These are phyloP conservation scores for Myoxocephalus aenaeus DNA, from an alignment of 2,797 vertebrate species.

Conservation along the genomic window DNA sequence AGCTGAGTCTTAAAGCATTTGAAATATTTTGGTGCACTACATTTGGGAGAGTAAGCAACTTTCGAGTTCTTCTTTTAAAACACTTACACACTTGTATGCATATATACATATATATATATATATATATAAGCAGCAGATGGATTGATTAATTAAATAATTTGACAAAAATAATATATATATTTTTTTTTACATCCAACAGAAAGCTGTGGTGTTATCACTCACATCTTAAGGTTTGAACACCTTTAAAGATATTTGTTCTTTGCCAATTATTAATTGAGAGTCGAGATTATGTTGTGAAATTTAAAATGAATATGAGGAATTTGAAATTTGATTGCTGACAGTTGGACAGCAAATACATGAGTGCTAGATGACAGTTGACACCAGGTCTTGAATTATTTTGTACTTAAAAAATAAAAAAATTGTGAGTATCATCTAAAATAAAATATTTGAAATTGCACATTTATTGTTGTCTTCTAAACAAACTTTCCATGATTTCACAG, in stretches of 20 bases:
- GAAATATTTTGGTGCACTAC: slow-evolving; percentile 37
- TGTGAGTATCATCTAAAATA: neutral
- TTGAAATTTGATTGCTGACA: neutral
- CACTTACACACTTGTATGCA: neutral
- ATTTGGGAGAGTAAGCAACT: slow-evolving; percentile 15
- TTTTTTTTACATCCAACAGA: neutral
- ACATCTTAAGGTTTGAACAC: slow-evolving; percentile 1
- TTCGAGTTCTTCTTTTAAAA: neutral
- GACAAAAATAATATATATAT: neutral
- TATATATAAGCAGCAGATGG: neutral
- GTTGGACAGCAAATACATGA: neutral
- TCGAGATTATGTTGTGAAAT: neutral
- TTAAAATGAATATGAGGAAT: neutral
- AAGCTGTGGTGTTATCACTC: neutral
- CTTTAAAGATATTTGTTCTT: neutral
- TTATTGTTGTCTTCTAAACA: neutral
- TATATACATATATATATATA: no score
- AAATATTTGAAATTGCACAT: neutral
- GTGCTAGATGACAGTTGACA: neutral
- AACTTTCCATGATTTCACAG: neutral
- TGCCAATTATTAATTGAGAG: neutral
- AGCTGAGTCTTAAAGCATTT: slow-evolving; percentile 41
- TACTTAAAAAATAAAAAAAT: neutral
- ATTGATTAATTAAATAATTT: neutral
- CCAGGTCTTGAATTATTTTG: neutral